Evolutionary conservation across 2,888 invertebrate species (phyloP), one percentile per base, ranked within the genome.

Genomic region (Ecliptopera silaceata): DNA sequence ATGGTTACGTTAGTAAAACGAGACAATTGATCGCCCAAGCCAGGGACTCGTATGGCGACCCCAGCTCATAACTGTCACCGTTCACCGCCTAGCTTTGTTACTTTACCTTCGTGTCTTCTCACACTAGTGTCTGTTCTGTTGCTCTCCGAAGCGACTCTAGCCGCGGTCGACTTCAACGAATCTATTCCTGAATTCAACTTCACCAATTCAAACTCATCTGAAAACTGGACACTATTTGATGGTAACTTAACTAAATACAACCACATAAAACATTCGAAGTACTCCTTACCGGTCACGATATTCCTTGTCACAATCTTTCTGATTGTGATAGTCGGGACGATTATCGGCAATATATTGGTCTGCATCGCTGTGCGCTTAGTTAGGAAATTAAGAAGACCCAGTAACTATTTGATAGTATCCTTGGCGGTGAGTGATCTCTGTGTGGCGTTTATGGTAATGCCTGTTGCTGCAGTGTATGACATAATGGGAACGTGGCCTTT

Each of bases 391-490:
- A 94, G 97, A 74, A 94, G 96, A 72, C 97, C 96, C 47, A 97
- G 97, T 87, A 97, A 97, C 89, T 97, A 97, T 81, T 92, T 97
- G 64, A 94, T 99, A 52, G 98, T 99, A 42, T 98, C 98, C 41
- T 91, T 99, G 75, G 99, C 99, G 58, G 96, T 99, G 62, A 98
- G 98, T 68, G 99, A 99, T 86, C 94, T 99, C 65, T 97, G 98
- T 82, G 98, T 99, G 51, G 98, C 98, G 2, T 93, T 96, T 44
- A 93, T 99, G 72, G 98, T 99, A 59, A 99, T 99, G 99, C 98
- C 98, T 5, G 97, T 99, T 92, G 99, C 99, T 3, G 94, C 98
- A 80, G 94, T 97, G 31, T 97, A 98, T 83, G 98, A 99, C 86
- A 94, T 98, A 60, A 93, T 97, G 71, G 98, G 97, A 59, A 94